These are phyloP conservation scores for Stramonita haemastoma DNA, from an alignment of 2,888 invertebrate genomes.

Conservation along the genomic window DNA sequence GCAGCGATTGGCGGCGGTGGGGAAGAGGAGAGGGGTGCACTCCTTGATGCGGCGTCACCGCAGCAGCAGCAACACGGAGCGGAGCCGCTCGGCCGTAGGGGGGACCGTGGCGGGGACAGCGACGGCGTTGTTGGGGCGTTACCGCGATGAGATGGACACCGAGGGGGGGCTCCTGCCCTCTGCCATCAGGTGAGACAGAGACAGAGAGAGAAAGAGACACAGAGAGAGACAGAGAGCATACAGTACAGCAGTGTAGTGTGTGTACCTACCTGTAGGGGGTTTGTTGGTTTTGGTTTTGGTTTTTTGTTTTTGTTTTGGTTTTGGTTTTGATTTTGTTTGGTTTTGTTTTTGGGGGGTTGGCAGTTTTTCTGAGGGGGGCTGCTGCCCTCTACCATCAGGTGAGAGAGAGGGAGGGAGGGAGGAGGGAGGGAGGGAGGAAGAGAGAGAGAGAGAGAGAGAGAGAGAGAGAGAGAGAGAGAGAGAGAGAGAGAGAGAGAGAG, in stretches of 20 bases:
- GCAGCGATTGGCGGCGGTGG: not conserved
- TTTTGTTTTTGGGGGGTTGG: no score
- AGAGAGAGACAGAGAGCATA: no score
- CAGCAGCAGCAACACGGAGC: constrained; percentile 30
- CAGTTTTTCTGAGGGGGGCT: no score
- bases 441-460: not conserved
- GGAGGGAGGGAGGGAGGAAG: not conserved
- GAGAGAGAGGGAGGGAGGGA: constrained; percentile 11
- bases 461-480: constrained; percentile 8
- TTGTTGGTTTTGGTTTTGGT: no score
- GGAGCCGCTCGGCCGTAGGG: constrained; percentile 18
- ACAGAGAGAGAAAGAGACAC: not conserved
- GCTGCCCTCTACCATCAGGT: not conserved
- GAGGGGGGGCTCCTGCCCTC: constrained; percentile 58
- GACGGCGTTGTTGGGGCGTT: constrained; percentile 52
- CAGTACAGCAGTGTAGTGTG: no score
- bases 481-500: not conserved
- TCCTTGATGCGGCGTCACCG: constrained; percentile 54
- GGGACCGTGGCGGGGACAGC: constrained; percentile 49
- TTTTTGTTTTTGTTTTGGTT: no score
- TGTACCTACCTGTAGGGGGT: no score
- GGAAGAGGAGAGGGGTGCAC: constrained; percentile 49
- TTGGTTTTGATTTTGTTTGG: no score
- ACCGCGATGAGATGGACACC: constrained; percentile 60
- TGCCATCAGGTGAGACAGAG: constrained; percentile 56